Evolutionary conservation across 2,888 invertebrate species (phyloP), one percentile per base, ranked within the genome.

Genomic region (Carcina quercana): DNA sequence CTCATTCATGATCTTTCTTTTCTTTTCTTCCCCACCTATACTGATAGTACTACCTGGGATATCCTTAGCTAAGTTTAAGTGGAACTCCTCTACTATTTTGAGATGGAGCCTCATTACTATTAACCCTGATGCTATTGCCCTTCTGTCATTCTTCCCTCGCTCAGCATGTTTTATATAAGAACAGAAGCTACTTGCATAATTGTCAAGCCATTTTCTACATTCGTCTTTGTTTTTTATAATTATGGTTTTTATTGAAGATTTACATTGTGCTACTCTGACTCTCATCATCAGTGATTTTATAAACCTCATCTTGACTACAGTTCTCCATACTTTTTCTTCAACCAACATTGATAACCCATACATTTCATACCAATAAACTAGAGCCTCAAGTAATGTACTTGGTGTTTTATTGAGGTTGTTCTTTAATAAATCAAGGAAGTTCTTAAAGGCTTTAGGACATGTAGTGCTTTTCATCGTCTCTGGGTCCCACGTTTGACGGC

Each of bases 111-210:
- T 7, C 5, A 32, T 8, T 3, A 15, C 25, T 6, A 10, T 13
- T 20, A 26, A 26, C 1, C 26, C 32, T 3, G 26, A 32, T 7
- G 32, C 26, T 15, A 32, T 32, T 2, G 32, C 32, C 10, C 32
- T 19, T 14, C 32, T 10, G 8, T 32, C 32, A 11, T 26, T 25
- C 11, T 32, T 26, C 6, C 32, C 32, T 10, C 21, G 8, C 13
- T 32, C 32, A 5, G 26, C 20, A 10, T 32, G 32, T 21, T 32
- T 32, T 0, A 32, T 32, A 12, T 32, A 32, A 1, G 26, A 26
- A n/a, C 25, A 31, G 5, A 31, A 31, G 15, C 25, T 25, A 13
- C 19, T 15, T n/a, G 31, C 31, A 13, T 25, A 29, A 10, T 25
- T 13, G 8, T 25, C 13, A 3, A 25, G 8, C 11, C 11, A 25